These are phyloP conservation scores for Erannis defoliaria DNA, from an alignment of 2,888 invertebrate species.

Conservation along the genomic window DNA sequence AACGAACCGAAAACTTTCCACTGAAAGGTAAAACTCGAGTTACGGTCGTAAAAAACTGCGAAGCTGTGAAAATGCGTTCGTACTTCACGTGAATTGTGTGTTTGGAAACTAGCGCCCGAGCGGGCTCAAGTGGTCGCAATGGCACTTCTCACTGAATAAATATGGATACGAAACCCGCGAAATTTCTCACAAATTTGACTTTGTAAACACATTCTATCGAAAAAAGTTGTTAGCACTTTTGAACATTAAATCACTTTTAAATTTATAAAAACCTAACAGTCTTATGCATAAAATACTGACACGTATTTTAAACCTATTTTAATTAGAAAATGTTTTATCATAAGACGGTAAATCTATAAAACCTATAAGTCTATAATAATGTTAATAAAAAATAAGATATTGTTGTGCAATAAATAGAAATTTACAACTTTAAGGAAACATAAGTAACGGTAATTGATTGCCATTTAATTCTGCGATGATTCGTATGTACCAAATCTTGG, in stretches of 20 bases:
- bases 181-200: constrained; percentile 32
- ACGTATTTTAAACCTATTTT: too few relatives aligned
- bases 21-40: constrained; percentile 13
- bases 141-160: constrained; percentile 56
- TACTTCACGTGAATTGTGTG: constrained; percentile 52
- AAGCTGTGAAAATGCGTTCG: constrained; percentile 49
- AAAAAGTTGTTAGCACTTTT: constrained; percentile 33
- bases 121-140: constrained; percentile 55
- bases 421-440: too few relatives aligned
- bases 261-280: too few relatives aligned
- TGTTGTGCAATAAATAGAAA: too few relatives aligned
- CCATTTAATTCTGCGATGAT: too few relatives aligned
- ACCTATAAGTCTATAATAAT: too few relatives aligned
- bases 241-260: constrained; percentile 27
- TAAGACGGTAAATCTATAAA: too few relatives aligned
- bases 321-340: too few relatives aligned
- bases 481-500: too few relatives aligned
- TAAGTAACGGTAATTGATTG: too few relatives aligned
- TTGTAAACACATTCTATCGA: constrained; percentile 38
- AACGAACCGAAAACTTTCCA: constrained; percentile 3
- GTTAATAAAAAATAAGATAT: too few relatives aligned
- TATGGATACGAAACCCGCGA: constrained; percentile 52
- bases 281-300: too few relatives aligned
- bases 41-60: constrained; percentile 39
- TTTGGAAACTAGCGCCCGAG: constrained; percentile 52